phyloP scores from a whole-genome alignment of 2,113 vertebrate genomes.

The Mormoops blainvillei region DNA sequence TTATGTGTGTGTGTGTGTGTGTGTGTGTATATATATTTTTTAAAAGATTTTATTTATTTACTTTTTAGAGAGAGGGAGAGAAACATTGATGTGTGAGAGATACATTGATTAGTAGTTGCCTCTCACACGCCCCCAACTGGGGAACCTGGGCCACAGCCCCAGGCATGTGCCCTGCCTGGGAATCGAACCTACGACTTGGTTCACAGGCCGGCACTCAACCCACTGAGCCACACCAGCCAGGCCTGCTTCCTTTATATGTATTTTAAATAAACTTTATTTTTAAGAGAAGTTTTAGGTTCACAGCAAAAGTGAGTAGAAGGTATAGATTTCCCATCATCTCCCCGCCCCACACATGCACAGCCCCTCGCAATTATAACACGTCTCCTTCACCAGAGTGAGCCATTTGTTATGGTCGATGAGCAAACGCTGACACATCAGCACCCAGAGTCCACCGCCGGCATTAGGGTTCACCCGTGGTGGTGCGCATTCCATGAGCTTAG shows the following conservation, averaged over 20 bases:
- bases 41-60: no score
- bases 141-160: no score
- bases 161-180: no score
- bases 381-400: background rate
- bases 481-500: background rate
- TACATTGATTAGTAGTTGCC: no score
- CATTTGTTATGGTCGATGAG: no score
- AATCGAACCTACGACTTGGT: background rate
- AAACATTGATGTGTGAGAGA: no score
- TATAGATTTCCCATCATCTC: background rate
- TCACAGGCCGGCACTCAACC: background rate
- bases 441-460: background rate
- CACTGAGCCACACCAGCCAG: background rate
- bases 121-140: no score
- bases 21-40: no score
- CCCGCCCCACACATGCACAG: background rate
- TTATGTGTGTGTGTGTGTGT: no score
- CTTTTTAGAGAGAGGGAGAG: background rate
- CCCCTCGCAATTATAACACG: background rate
- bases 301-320: background rate
- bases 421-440: background rate
- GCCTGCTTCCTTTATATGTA: background rate
- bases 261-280: background rate
- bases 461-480: background rate
- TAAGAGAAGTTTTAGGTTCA: background rate